Conservation (phyloP, 2,113 vertebrate genomes). For the Cryptomyrus ogoouensis region DNA sequence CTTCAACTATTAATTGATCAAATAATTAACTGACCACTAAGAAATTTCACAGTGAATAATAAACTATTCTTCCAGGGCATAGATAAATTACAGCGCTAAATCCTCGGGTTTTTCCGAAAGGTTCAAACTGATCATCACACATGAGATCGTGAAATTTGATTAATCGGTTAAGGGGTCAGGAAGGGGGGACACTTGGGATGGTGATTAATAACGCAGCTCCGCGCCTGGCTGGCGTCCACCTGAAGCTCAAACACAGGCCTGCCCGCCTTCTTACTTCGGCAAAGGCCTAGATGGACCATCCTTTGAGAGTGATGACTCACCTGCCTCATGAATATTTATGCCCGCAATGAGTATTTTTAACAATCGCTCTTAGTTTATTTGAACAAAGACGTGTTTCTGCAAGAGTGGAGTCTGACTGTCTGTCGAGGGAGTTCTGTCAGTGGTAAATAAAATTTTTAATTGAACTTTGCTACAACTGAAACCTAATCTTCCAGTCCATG, state of each 20-base stretch:
- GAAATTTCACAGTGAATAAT: background rate
- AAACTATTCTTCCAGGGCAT: background rate
- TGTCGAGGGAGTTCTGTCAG: conserved; percentile 12
- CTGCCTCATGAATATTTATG: conserved; percentile 11
- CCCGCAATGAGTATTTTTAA: conserved; percentile 11
- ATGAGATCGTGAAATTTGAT: background rate
- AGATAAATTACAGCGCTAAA: background rate
- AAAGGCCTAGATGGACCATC: background rate
- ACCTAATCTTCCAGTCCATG: conserved; percentile 17
- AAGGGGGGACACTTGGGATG: background rate
- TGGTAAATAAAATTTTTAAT: conserved; percentile 21
- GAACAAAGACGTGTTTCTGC: conserved; percentile 14
- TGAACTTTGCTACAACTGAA: conserved; percentile 15
- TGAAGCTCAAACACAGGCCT: background rate
- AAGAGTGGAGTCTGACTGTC: conserved; percentile 16
- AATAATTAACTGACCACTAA: background rate
- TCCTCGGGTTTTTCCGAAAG: background rate
- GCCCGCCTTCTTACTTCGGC: background rate
- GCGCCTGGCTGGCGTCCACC: background rate
- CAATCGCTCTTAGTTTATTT: conserved; percentile 19
- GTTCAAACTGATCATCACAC: background rate
- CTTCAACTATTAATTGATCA: background rate
- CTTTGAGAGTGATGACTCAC: conserved; percentile 9
- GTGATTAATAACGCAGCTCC: background rate
- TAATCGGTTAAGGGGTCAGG: background rate